phyloP scores from a whole-genome alignment of 2,888 invertebrate genomes.

The Drosophila niveifrons region DNA sequence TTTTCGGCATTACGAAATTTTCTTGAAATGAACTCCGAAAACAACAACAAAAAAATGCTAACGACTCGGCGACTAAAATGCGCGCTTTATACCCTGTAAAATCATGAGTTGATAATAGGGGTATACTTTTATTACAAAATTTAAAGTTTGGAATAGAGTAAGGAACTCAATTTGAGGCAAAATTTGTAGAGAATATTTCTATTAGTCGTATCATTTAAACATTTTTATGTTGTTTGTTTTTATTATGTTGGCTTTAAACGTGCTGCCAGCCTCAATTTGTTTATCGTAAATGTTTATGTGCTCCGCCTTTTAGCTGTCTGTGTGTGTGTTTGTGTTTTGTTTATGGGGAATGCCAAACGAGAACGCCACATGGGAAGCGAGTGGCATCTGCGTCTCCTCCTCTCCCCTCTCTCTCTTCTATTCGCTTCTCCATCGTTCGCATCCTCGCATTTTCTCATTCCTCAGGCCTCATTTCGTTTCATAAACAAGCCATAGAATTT shows the following conservation, averaged over 20 bases:
- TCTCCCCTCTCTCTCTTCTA: neutral
- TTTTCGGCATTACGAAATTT: constrained; percentile 50
- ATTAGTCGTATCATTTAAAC: neutral
- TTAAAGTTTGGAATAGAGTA: too few relatives aligned
- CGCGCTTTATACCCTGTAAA: constrained; percentile 14
- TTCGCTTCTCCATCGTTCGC: neutral
- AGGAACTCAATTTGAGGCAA: neutral
- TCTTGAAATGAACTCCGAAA: constrained; percentile 35
- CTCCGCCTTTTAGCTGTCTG: constrained; percentile 42
- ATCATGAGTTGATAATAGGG: neutral
- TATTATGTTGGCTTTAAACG: constrained; percentile 25
- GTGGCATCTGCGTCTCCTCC: neutral
- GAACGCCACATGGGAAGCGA: constrained; percentile 61
- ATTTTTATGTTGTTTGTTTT: neutral
- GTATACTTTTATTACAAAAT: neutral
- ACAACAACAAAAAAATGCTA: constrained; percentile 23
- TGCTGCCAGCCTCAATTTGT: constrained; percentile 63
- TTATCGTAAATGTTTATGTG: constrained; percentile 71
- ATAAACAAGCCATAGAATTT: constrained; percentile 60
- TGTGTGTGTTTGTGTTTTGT: constrained; percentile 37
- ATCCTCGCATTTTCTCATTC: too few relatives aligned
- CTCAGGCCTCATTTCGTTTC: constrained; percentile 1
- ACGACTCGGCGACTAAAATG: constrained; percentile 30
- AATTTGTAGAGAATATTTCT: constrained; percentile 18
- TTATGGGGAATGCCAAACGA: constrained; percentile 51